These are phyloP conservation scores for Archaeoteleia sp. DNA, from an alignment of 2,888 invertebrate species.

Conservation along the genomic window DNA sequence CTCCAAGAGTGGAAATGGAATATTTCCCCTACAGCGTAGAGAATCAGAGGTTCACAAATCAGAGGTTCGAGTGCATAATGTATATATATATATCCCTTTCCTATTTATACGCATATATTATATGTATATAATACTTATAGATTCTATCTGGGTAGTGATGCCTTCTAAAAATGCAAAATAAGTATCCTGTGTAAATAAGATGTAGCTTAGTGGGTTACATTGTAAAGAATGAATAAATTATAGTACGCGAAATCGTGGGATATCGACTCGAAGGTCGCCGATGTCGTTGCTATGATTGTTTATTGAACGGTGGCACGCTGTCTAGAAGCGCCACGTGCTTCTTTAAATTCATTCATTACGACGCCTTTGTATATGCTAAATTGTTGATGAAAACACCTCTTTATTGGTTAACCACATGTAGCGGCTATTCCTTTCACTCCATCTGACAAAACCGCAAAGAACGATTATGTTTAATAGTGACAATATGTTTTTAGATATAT, in stretches of 20 bases:
- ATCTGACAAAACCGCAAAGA: background rate
- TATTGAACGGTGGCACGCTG: slow-evolving; percentile 20
- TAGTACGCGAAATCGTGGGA: slow-evolving; percentile 7
- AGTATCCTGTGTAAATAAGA: background rate
- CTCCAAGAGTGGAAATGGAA: too few species aligned
- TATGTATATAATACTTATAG: too few species aligned
- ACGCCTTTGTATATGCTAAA: slow-evolving; percentile 5
- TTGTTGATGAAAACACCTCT: slow-evolving; percentile 10
- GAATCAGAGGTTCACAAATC: too few species aligned
- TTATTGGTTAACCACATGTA: background rate
- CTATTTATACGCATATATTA: slow-evolving; percentile 2
- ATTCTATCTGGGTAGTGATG: too few species aligned
- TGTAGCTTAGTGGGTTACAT: background rate
- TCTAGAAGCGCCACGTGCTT: slow-evolving; percentile 20
- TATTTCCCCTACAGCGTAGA: too few species aligned
- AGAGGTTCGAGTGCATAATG: too few species aligned
- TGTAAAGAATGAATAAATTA: slow-evolving; percentile 2
- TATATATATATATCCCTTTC: too few species aligned
- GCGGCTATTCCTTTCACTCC: background rate
- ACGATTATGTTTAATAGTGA: slow-evolving; percentile 1
- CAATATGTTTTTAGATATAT: background rate
- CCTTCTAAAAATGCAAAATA: too few species aligned
- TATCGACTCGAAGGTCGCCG: slow-evolving; percentile 11
- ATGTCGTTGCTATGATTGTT: slow-evolving; percentile 13
- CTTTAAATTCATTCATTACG: slow-evolving; percentile 21